Conservation (phyloP, 2,113 vertebrate species). For the Rhagologus leucostigma region DNA sequence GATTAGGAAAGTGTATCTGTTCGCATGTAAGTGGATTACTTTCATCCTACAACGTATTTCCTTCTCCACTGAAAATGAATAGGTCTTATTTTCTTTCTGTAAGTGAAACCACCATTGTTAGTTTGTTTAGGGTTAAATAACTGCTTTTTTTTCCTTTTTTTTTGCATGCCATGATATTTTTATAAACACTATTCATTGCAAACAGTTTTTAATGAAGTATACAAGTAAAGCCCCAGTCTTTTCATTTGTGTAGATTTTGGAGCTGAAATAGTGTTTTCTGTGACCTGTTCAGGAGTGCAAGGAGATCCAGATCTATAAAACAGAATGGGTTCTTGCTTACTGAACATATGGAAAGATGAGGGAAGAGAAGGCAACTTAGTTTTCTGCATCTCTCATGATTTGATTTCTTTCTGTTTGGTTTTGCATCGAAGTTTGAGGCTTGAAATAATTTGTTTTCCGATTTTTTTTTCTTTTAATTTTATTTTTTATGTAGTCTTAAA, state of each 20-base stretch:
- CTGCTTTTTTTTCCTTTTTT: not conserved
- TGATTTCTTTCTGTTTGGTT: not conserved
- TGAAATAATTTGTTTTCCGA: not conserved
- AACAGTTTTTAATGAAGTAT: not conserved
- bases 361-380: not conserved
- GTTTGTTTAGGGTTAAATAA: not conserved
- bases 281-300: not conserved
- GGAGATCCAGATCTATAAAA: not conserved
- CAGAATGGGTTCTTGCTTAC: not conserved
- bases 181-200: not conserved
- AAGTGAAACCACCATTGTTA: not conserved
- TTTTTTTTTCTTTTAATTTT: not conserved
- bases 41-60: not conserved
- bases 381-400: not conserved
- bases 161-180: not conserved
- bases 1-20: constrained; percentile 14
- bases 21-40: not conserved
- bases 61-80: not conserved
- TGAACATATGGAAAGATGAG: not conserved
- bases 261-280: not conserved
- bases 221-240: not conserved
- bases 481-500: not conserved
- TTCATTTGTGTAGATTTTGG: not conserved
- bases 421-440: not conserved
- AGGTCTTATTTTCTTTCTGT: not conserved